Conservation (phyloP, 2,113 vertebrate genomes). For the Ceyx melanurus region DNA sequence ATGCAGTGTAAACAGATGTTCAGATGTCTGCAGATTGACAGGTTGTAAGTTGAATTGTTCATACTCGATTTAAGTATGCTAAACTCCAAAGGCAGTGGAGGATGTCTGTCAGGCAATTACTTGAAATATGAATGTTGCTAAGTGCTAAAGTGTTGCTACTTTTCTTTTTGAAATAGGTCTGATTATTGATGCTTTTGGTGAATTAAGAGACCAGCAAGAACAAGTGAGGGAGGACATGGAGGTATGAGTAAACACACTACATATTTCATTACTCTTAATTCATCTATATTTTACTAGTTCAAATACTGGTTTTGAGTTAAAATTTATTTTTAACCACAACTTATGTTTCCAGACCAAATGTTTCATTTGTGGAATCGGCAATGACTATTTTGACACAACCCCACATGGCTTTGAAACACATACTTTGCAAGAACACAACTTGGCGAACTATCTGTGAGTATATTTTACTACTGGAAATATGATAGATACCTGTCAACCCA, state of each 20-base stretch:
- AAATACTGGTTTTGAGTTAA: neutral
- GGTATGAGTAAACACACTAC: slow-evolving; percentile 71
- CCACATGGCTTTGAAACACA: slow-evolving; percentile 98
- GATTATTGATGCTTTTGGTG: slow-evolving; percentile 98
- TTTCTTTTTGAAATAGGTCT: slow-evolving; percentile 82
- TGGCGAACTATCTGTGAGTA: slow-evolving; percentile 99
- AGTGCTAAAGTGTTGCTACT: neutral
- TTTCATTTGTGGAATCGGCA: slow-evolving; percentile 98
- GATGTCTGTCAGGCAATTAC: neutral
- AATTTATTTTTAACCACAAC: neutral
- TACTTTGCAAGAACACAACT: slow-evolving; percentile 98
- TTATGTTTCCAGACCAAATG: slow-evolving; percentile 90
- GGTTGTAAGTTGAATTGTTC: neutral
- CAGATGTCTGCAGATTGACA: neutral
- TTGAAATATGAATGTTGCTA: neutral
- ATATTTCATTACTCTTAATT: neutral
- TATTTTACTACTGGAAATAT: neutral
- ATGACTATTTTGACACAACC: slow-evolving; percentile 97
- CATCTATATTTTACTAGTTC: neutral
- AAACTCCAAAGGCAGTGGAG: neutral
- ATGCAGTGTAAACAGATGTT: neutral
- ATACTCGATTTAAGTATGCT: neutral
- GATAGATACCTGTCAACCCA: neutral
- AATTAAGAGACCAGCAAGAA: slow-evolving; percentile 97
- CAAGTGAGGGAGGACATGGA: slow-evolving; percentile 99